Percentiles rank a stretch among this genome's conserved stretches.
Conservation (phyloP, 64 coral and sea anemone species). For the Dendrophyllia cribrosa region DNA sequence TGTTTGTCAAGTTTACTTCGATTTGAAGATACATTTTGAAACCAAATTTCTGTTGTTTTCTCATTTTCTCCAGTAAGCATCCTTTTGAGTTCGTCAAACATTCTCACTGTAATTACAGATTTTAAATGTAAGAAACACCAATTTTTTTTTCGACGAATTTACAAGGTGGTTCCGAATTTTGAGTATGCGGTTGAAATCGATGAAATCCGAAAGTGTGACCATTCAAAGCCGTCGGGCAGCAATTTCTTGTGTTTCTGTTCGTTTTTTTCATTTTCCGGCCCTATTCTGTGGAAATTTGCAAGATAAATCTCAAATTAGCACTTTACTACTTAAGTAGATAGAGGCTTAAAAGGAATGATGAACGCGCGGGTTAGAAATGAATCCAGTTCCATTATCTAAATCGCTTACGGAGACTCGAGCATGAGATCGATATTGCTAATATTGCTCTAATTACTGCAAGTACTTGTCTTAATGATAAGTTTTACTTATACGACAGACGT, state of each 20-base stretch:
- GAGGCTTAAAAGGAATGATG: no score
- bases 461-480: neutral
- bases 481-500: neutral
- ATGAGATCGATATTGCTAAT: neutral
- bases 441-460: slow-evolving; percentile 3
- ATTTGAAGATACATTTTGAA: neutral
- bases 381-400: no score
- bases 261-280: neutral
- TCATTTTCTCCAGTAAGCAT: neutral
- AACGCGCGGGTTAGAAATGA: no score
- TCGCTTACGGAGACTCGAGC: no score
- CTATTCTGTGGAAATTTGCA: no score
- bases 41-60: neutral
- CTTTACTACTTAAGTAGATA: no score
- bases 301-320: no score
- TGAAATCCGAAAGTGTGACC: neutral
- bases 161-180: no score
- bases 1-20: neutral
- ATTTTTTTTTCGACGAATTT: neutral
- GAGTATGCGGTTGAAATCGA: no score
- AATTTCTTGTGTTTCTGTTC: neutral
- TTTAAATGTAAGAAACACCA: slow-evolving; percentile 5
- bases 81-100: slow-evolving; percentile 26
- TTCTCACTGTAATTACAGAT: neutral
- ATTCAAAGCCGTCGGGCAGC: neutral